Percentiles rank a stretch among this genome's conserved stretches.
Evolutionary conservation across 2,113 vertebrate genomes (phyloP).

Genomic region (Poeciliopsis occidentalis): DNA sequence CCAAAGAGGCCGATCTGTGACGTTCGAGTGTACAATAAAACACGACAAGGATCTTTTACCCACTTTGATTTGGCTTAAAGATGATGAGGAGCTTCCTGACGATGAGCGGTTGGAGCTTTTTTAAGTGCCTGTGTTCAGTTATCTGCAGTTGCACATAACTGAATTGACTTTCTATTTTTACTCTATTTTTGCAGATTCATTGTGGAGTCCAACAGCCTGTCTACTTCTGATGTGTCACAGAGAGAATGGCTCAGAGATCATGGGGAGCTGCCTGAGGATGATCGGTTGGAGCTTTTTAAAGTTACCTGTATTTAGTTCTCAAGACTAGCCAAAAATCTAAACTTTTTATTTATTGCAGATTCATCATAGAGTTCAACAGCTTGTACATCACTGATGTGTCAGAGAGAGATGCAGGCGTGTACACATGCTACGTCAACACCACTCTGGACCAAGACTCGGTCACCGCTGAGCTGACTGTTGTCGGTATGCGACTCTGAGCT

Average conservation of each 20-base stretch:
- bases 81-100: constrained; percentile 85
- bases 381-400: constrained; percentile 87
- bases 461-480: constrained; percentile 90
- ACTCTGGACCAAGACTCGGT: constrained; percentile 92
- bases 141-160: background rate
- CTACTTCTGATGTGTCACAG: too few relatives aligned
- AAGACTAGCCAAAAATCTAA: background rate
- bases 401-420: constrained; percentile 88
- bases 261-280: constrained; percentile 86
- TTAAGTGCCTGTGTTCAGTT: background rate
- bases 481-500: constrained; percentile 84
- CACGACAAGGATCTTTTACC: constrained; percentile 87
- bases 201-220: too few relatives aligned
- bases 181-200: too few relatives aligned
- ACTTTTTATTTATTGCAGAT: constrained; percentile 71
- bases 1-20: constrained; percentile 84
- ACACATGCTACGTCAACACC: constrained; percentile 93
- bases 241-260: constrained; percentile 87
- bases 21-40: constrained; percentile 93
- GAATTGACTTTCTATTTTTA: background rate
- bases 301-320: background rate
- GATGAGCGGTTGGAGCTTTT: constrained; percentile 84
- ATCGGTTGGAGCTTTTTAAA: constrained; percentile 79
- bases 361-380: constrained; percentile 84
- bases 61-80: constrained; percentile 88